These are phyloP conservation scores for Julus scandinavius DNA, from an alignment of 2,888 invertebrate genomes.

Conservation along the genomic window DNA sequence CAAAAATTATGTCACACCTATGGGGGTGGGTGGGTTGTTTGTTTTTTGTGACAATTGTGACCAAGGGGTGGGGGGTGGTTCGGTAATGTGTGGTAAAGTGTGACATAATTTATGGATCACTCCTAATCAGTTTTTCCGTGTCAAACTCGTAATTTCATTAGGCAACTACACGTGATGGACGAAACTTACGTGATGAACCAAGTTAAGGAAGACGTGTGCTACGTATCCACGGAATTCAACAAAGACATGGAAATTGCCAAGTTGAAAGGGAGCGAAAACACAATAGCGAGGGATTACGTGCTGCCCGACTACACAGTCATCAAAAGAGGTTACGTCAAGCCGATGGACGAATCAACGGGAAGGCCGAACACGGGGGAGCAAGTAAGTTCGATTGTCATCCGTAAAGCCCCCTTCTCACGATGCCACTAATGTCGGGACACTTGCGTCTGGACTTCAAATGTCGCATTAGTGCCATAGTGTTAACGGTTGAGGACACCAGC, in stretches of 20 bases:
- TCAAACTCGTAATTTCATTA: conserved; percentile 59
- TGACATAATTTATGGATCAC: too few relatives aligned
- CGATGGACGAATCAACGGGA: conserved; percentile 67
- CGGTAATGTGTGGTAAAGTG: too few relatives aligned
- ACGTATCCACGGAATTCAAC: conserved; percentile 85
- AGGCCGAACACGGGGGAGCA: conserved; percentile 67
- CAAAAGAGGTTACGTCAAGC: conserved; percentile 78
- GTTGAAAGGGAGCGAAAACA: conserved; percentile 68
- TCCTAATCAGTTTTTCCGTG: not conserved
- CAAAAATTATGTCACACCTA: too few relatives aligned
- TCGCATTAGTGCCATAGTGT: too few relatives aligned
- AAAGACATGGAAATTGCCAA: conserved; percentile 76
- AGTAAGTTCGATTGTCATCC: conserved; percentile 61
- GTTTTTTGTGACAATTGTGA: too few relatives aligned
- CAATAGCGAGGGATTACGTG: conserved; percentile 88
- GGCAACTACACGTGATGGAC: conserved; percentile 97
- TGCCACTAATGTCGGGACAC: too few relatives aligned
- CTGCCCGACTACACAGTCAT: conserved; percentile 95
- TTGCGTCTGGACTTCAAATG: too few relatives aligned
- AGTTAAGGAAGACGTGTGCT: conserved; percentile 97
- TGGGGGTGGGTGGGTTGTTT: too few relatives aligned
- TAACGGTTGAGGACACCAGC: too few relatives aligned
- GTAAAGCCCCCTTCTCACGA: too few relatives aligned
- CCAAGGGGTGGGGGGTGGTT: too few relatives aligned
- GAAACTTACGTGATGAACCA: conserved; percentile 99